Conservation (phyloP, 1,140 invertebrate species). For the Steinernema khuongi region DNA sequence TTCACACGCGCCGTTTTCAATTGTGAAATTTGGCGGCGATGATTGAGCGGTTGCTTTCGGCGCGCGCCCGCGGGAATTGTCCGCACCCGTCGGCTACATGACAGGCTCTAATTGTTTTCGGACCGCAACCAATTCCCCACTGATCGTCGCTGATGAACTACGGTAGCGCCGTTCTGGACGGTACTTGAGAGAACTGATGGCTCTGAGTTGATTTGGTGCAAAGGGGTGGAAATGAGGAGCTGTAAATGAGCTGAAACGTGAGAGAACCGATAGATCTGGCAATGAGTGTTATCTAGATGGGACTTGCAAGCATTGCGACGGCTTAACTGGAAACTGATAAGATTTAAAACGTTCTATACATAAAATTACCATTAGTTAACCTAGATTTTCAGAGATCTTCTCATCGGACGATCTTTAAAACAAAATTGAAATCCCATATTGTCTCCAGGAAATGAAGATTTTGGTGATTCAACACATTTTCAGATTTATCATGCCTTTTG, state of each 20-base stretch:
- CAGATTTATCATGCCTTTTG: background rate
- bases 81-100: constrained; percentile 5
- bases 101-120: constrained; percentile 12
- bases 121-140: constrained; percentile 1
- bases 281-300: too few species aligned
- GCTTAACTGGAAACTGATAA: too few species aligned
- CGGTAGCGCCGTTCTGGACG: too few species aligned
- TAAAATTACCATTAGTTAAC: too few species aligned
- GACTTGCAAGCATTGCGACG: too few species aligned
- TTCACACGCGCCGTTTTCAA: constrained; percentile 3
- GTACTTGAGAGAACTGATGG: too few species aligned
- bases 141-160: constrained; percentile 12
- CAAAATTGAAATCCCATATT: background rate
- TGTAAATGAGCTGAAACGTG: background rate
- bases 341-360: too few species aligned
- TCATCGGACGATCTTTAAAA: too few species aligned
- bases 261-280: background rate
- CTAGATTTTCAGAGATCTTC: too few species aligned
- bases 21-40: constrained; percentile 8
- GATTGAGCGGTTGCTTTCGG: constrained; percentile 16
- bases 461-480: background rate
- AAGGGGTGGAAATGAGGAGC: background rate
- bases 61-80: background rate
- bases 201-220: too few species aligned
- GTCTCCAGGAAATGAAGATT: background rate